Percentiles rank a stretch among this genome's conserved stretches.
Evolutionary conservation across 2,888 invertebrate genomes (phyloP).

Genomic region (Gerris lacustris): DNA sequence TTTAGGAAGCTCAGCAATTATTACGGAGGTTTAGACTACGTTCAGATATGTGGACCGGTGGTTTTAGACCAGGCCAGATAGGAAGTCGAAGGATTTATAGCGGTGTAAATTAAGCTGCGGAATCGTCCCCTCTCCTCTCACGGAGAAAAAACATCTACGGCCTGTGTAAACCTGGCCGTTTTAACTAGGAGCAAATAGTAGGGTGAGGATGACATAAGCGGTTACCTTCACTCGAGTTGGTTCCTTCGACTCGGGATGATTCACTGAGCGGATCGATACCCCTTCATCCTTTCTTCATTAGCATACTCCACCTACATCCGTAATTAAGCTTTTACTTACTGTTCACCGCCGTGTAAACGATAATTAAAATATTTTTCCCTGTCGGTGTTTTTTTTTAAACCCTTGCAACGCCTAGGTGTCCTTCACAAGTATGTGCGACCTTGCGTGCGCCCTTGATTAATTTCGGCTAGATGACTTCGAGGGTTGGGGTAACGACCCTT

Average conservation of each 20-base stretch:
- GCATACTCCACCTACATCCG: no score
- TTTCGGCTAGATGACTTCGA: no score
- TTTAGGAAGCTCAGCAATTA: background rate
- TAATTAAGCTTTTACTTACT: no score
- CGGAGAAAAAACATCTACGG: background rate
- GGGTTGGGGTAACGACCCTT: no score
- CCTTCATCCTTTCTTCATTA: background rate
- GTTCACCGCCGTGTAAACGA: no score
- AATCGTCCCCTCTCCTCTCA: background rate
- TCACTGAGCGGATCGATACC: conserved; percentile 18
- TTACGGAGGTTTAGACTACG: background rate
- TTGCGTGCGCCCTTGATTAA: no score
- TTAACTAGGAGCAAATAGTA: conserved; percentile 5
- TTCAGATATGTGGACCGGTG: background rate
- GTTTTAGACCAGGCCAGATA: background rate
- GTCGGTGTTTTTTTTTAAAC: no score
- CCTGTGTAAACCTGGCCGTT: conserved; percentile 8
- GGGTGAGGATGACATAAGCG: conserved; percentile 30
- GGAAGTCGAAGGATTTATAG: background rate
- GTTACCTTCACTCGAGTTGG: conserved; percentile 29
- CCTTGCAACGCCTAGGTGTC: no score
- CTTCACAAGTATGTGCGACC: no score
- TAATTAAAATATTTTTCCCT: no score
- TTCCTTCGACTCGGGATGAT: conserved; percentile 15
- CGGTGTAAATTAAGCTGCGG: background rate